Evolutionary conservation across 2,797 vertebrate genomes (phyloP).

Genomic region (Alca torda): DNA sequence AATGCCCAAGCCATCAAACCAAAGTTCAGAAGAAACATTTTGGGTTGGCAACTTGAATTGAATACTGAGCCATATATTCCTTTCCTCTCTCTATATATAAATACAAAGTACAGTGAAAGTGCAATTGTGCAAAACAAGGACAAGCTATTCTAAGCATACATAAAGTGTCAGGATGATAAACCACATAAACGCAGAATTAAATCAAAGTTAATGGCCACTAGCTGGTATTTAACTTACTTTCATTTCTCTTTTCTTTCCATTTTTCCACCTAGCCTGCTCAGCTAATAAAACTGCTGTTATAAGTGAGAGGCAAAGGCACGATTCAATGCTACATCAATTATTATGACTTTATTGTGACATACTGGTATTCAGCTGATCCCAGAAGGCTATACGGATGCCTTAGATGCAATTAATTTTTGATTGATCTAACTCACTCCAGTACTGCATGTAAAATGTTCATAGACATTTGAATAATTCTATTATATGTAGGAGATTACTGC

Average conservation of each 20-base stretch:
- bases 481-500: slow-evolving; percentile 55
- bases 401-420: slow-evolving; percentile 70
- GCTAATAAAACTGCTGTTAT: slow-evolving; percentile 58
- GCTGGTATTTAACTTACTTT: slow-evolving; percentile 63
- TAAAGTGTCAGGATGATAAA: slow-evolving; percentile 51
- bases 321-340: slow-evolving; percentile 69
- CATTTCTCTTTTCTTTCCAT: slow-evolving; percentile 56
- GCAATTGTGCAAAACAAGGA: slow-evolving; percentile 33
- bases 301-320: slow-evolving; percentile 51
- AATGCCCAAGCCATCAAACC: not conserved
- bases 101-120: not conserved
- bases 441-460: slow-evolving; percentile 46
- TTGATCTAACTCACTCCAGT: slow-evolving; percentile 65
- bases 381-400: slow-evolving; percentile 54
- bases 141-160: slow-evolving; percentile 11
- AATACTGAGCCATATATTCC: not conserved
- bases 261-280: slow-evolving; percentile 49
- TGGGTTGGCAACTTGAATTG: not conserved
- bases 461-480: slow-evolving; percentile 68
- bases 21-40: not conserved
- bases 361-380: slow-evolving; percentile 61
- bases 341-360: slow-evolving; percentile 70
- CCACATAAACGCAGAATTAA: slow-evolving; percentile 32
- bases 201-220: slow-evolving; percentile 61
- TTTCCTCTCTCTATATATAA: not conserved